Conservation (phyloP, 2,797 vertebrate genomes). For the Diplodus sargus region DNA sequence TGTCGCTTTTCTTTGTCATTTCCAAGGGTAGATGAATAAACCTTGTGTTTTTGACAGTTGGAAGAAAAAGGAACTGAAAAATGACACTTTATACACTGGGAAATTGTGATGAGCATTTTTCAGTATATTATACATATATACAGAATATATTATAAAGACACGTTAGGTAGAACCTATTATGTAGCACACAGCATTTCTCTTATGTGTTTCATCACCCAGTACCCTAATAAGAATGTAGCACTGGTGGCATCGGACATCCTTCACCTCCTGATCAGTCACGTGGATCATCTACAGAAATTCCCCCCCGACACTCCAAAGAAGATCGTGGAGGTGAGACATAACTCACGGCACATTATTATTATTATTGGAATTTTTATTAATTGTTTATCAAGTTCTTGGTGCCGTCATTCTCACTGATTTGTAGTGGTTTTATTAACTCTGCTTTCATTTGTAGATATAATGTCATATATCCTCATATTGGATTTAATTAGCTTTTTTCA, state of each 20-base stretch:
- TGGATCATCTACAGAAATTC: slow-evolving; percentile 92
- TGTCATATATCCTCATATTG: not conserved
- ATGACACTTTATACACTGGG: too few species aligned
- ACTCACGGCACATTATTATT: not conserved
- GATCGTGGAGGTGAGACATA: slow-evolving; percentile 91
- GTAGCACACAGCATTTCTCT: not conserved
- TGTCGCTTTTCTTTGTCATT: too few species aligned
- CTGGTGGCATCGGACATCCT: slow-evolving; percentile 96
- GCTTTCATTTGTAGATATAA: not conserved
- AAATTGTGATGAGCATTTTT: too few species aligned
- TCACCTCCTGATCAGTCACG: slow-evolving; percentile 94
- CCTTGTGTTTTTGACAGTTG: too few species aligned
- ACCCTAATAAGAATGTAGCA: slow-evolving; percentile 96
- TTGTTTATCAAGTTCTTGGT: not conserved
- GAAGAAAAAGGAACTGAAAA: too few species aligned
- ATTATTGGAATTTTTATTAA: not conserved
- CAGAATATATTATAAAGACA: too few species aligned
- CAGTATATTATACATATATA: too few species aligned
- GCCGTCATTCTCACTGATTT: not conserved
- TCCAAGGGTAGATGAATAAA: too few species aligned
- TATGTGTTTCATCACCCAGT: slow-evolving; percentile 81
- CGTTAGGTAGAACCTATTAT: not conserved
- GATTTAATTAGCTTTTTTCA: too few species aligned
- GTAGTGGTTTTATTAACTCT: not conserved
- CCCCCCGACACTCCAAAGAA: slow-evolving; percentile 95